Evolutionary conservation across 2,888 invertebrate genomes (phyloP).

Genomic region (Julus scandinavius): DNA sequence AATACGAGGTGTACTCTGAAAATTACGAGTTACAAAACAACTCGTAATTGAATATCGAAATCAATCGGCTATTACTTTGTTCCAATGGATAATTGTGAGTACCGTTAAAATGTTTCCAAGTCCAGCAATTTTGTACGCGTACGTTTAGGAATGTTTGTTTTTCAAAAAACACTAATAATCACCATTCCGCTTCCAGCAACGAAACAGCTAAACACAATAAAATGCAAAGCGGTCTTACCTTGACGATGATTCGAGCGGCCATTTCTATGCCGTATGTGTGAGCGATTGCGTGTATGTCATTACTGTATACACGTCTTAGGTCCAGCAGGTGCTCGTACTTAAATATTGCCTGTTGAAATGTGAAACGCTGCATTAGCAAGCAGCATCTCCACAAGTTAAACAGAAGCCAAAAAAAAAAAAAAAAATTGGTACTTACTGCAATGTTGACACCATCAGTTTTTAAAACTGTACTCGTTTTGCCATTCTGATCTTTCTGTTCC

Average conservation of each 20-base stretch:
- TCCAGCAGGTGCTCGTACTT: constrained; percentile 82
- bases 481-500: constrained; percentile 63
- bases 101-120: no score
- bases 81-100: no score
- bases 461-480: constrained; percentile 71
- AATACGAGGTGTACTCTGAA: no score
- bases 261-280: constrained; percentile 96
- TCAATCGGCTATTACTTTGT: no score
- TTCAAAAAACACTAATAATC: no score
- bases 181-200: no score
- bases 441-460: constrained; percentile 98
- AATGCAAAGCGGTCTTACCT: constrained; percentile 67
- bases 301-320: constrained; percentile 85
- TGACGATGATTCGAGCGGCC: constrained; percentile 87
- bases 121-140: no score
- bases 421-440: constrained; percentile 67
- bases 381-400: not conserved
- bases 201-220: no score
- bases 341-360: constrained; percentile 78
- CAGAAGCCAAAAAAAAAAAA: not conserved
- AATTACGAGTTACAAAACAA: no score
- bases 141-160: no score
- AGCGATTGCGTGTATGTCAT: constrained; percentile 92
- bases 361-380: not conserved
- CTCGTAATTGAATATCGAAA: no score